phyloP scores from a whole-genome alignment of 1,140 invertebrate species.

The Zaprionus taronus region DNA sequence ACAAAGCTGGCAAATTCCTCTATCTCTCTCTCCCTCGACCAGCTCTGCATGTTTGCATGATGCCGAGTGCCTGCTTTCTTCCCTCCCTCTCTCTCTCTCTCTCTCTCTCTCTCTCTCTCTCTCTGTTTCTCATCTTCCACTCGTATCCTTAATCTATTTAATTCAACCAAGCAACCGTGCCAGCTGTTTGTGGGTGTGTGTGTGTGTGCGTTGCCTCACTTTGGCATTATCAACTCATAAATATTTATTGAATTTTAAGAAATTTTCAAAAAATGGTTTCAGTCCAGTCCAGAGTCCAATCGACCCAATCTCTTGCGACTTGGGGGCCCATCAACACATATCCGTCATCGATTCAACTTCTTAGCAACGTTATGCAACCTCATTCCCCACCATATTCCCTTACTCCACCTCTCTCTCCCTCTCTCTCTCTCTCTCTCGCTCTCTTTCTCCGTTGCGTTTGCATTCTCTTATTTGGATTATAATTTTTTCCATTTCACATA shows the following conservation, averaged over 20 bases:
- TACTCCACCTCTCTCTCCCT: background rate
- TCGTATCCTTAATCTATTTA: slow-evolving; percentile 77
- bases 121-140: background rate
- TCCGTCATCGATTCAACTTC: slow-evolving; percentile 51
- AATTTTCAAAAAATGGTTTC: slow-evolving; percentile 69
- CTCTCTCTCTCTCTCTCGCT: background rate
- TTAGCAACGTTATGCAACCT: slow-evolving; percentile 10
- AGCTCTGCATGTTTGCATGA: slow-evolving; percentile 63
- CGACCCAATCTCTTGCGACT: slow-evolving; percentile 26
- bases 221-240: slow-evolving; percentile 82
- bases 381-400: background rate
- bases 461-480: slow-evolving; percentile 82
- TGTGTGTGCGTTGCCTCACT: slow-evolving; percentile 37
- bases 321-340: slow-evolving; percentile 41
- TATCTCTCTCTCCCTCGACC: slow-evolving; percentile 12
- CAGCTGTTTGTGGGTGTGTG: slow-evolving; percentile 48
- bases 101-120: background rate
- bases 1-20: slow-evolving; percentile 6
- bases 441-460: slow-evolving; percentile 42
- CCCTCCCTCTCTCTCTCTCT: background rate
- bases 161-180: slow-evolving; percentile 72
- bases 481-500: slow-evolving; percentile 83
- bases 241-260: slow-evolving; percentile 84
- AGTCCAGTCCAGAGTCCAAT: slow-evolving; percentile 11
- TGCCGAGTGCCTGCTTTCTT: background rate